Base-by-base conservation (phyloP, 2,797 vertebrate species). In the Darevskia mixta region DNA sequence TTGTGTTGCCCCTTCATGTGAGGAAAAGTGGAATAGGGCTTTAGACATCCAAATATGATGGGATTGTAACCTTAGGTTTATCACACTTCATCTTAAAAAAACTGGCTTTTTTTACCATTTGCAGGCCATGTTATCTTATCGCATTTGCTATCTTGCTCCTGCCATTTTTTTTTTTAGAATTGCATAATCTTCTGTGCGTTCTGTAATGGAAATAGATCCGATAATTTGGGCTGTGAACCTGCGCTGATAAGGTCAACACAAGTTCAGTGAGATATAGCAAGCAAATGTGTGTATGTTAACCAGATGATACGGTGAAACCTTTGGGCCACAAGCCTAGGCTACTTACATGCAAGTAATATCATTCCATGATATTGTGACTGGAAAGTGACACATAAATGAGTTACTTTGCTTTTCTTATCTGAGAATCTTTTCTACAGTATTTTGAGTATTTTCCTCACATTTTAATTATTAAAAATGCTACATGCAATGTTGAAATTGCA, bases 381-480 rank as follows among this genome's bases (percentile, higher is more conserved):
- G 23, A 23, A 29, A 45, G 8, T n/a, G 72, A 66, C 69, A 82
- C 89, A 64, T 67, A 25, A 91, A 86, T 18, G 84, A 73, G 55
- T 29, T 85, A 35, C 73, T 93, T 58, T 73, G 87, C 41, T 92
- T 91, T 71, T 91, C 43, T 79, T 67, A 90, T 35, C 83, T 75
- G 89, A 49, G 25, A 83, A 49, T 83, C 32, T 86, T 92, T 94
- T 90, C 90, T 45, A 93, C 82, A 64, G 87, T 95, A 95, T 93
- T 55, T 92, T 55, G 88, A 82, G 69, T 91, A 86, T 90, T 94
- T 86, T 95, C 86, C 93, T 58, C 32, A 45, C 82, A 55, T 91
- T 96, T 96, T 94, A 96, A 95, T 97, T 96, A 94, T 96, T 96
- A 94, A 96, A 85, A 94, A 93, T 94, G 87, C 93, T 95, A 90